Percentiles rank a stretch among this genome's conserved stretches.
Conservation (phyloP, 2,888 invertebrate genomes). For the Eurois occulta region DNA sequence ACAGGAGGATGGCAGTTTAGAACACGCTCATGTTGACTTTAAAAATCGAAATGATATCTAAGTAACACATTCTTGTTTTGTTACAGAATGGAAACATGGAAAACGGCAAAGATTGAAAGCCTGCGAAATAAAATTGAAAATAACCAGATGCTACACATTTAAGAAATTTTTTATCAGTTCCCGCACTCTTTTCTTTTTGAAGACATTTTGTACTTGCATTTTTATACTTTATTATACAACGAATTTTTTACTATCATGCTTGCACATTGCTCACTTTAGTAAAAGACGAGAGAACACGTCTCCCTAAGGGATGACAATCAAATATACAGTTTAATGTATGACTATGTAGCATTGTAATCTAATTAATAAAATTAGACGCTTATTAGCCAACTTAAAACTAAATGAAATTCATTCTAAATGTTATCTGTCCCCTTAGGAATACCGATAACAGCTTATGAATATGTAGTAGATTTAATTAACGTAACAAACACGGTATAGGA, state of each 20-base stretch:
- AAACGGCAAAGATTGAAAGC: constrained; percentile 81
- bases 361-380: constrained; percentile 39
- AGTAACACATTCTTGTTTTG: constrained; percentile 46
- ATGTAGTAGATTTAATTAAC: constrained; percentile 18
- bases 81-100: constrained; percentile 84
- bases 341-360: constrained; percentile 26
- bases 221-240: constrained; percentile 73
- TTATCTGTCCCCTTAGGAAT: constrained; percentile 31
- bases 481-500: constrained; percentile 1
- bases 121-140: constrained; percentile 29
- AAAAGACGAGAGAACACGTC: constrained; percentile 54
- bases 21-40: background rate
- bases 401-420: constrained; percentile 41
- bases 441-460: constrained; percentile 19
- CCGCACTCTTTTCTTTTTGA: constrained; percentile 37
- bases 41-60: too few species aligned
- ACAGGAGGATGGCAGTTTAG: background rate
- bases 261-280: constrained; percentile 50
- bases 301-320: constrained; percentile 13
- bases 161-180: constrained; percentile 40
- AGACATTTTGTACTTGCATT: constrained; percentile 65
- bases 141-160: constrained; percentile 39
- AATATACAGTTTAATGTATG: constrained; percentile 28
- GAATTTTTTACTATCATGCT: constrained; percentile 62
- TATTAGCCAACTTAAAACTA: constrained; percentile 27